Percentiles rank a stretch among this genome's conserved stretches.
Evolutionary conservation across 2,888 invertebrate species (phyloP).

Genomic region (Furcula furcula): DNA sequence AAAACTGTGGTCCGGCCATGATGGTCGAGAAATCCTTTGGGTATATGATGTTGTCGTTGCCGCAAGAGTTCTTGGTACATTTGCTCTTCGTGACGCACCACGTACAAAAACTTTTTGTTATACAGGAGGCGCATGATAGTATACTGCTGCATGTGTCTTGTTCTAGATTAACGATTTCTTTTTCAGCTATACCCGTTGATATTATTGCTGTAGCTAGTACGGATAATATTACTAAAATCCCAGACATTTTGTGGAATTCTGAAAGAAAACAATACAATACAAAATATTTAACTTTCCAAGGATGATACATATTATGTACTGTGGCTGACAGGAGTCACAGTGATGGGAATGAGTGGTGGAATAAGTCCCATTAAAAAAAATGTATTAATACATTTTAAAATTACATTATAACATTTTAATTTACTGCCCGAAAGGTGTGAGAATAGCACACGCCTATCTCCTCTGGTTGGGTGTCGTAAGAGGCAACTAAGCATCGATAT

Average conservation of each 20-base stretch:
- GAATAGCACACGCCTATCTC: too few species aligned
- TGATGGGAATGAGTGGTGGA: too few species aligned
- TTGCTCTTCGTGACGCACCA: slow-evolving; percentile 68
- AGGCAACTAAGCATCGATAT: too few species aligned
- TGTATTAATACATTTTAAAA: too few species aligned
- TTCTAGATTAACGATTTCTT: slow-evolving; percentile 14
- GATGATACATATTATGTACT: too few species aligned
- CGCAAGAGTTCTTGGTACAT: slow-evolving; percentile 60
- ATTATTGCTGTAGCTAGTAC: slow-evolving; percentile 15
- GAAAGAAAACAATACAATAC: slow-evolving; percentile 11
- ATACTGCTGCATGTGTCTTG: slow-evolving; percentile 33
- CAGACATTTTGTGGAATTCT: slow-evolving; percentile 16
- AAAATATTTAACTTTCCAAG: too few species aligned
- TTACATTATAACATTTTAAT: too few species aligned
- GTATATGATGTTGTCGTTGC: slow-evolving; percentile 64
- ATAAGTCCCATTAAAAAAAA: too few species aligned
- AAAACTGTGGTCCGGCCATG: slow-evolving; percentile 59
- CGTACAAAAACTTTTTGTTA: slow-evolving; percentile 47
- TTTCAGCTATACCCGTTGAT: slow-evolving; percentile 10
- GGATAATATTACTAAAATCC: slow-evolving; percentile 12
- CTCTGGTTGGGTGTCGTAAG: too few species aligned
- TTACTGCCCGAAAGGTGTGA: too few species aligned
- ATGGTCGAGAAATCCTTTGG: slow-evolving; percentile 48
- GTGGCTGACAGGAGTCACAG: too few species aligned
- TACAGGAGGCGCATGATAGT: slow-evolving; percentile 51